Conservation (phyloP, 2,113 vertebrate species). For the Okapia johnstoni region DNA sequence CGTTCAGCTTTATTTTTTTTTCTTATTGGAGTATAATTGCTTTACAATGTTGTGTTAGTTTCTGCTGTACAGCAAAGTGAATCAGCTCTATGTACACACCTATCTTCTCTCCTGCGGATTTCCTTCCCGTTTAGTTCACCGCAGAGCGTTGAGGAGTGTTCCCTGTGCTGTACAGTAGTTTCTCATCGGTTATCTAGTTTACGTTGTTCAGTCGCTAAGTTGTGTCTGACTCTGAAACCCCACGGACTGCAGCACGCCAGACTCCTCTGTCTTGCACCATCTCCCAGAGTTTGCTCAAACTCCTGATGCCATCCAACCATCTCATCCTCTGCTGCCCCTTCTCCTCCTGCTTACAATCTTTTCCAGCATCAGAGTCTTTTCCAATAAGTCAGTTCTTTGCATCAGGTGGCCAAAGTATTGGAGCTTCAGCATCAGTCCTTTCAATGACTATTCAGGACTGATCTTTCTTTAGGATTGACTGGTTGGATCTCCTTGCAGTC, state of each 20-base stretch:
- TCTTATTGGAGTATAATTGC: not conserved
- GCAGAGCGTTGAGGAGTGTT: not conserved
- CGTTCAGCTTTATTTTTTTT: not conserved
- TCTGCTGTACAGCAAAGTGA: not conserved
- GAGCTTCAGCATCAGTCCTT: not conserved
- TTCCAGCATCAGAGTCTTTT: not conserved
- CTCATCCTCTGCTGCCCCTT: not conserved
- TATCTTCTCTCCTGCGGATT: not conserved
- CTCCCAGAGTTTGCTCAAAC: not conserved
- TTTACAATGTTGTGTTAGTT: not conserved
- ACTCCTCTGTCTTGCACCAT: not conserved
- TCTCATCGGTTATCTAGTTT: not conserved
- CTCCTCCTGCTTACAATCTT: not conserved
- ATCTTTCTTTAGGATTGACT: not conserved
- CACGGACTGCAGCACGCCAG: fast-evolving
- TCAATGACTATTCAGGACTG: not conserved
- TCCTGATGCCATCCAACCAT: not conserved
- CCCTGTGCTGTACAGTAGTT: not conserved
- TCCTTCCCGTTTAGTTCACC: not conserved
- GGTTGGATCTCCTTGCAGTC: not conserved
- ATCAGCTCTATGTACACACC: fast-evolving
- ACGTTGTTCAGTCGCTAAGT: not conserved
- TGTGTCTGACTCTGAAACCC: not conserved
- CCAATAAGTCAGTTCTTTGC: not conserved
- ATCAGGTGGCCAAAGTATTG: not conserved